phyloP scores from a whole-genome alignment of 1,140 invertebrate species.

The Coptotermes formosanus region DNA sequence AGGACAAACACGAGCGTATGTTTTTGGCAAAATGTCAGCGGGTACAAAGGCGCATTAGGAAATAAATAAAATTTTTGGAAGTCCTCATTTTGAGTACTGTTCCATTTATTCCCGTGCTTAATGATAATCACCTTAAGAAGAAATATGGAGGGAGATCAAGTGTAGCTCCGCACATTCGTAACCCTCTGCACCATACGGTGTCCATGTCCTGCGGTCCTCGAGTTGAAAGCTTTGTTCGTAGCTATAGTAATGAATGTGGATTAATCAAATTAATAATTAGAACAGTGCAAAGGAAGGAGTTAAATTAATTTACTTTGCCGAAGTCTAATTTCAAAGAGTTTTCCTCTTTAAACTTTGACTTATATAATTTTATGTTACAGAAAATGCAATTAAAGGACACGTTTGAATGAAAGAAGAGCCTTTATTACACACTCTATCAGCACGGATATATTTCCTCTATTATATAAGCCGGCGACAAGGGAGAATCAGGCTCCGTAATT shows the following conservation, averaged over 20 bases:
- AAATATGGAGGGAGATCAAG: too few species aligned
- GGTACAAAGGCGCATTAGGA: too few species aligned
- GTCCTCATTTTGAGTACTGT: too few species aligned
- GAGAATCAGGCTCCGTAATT: not conserved
- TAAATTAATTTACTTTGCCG: not conserved
- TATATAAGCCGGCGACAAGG: not conserved
- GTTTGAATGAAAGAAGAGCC: not conserved
- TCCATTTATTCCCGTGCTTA: too few species aligned
- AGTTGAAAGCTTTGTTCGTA: not conserved
- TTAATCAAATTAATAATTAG: not conserved
- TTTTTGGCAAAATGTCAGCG: too few species aligned
- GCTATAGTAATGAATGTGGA: not conserved
- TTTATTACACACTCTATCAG: not conserved
- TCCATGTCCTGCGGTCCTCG: not conserved
- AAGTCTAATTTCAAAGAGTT: not conserved
- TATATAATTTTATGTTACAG: not conserved
- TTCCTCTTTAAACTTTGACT: not conserved
- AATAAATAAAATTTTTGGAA: too few species aligned
- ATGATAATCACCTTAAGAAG: too few species aligned
- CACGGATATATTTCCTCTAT: not conserved
- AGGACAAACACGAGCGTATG: too few species aligned
- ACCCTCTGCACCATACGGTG: too few species aligned
- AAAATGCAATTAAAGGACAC: not conserved
- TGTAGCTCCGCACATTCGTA: too few species aligned
- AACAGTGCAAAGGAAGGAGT: not conserved